Base-by-base conservation (phyloP, 1,140 invertebrate species). In the Melanaphis sacchari region DNA sequence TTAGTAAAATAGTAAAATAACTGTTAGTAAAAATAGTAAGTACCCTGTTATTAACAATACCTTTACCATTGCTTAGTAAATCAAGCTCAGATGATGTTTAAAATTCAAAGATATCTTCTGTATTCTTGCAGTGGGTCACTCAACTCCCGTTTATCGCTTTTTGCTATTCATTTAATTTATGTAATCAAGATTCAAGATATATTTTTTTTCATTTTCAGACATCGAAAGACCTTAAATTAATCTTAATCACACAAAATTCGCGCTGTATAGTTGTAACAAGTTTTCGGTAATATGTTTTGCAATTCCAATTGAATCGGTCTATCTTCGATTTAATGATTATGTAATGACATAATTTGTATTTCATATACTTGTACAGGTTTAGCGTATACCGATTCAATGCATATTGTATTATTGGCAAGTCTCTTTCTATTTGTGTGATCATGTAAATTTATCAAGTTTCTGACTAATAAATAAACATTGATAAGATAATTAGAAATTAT, bases 311-410 rank as follows among this genome's bases (percentile, higher is more conserved):
- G 24, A 66, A 90, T 90, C 38, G 52, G 38, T 4, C 89, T 54
- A 90, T 90, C 54, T 90, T 38, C 15, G 15, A 41, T 41, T 66
- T 18, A 66, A n/a, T 1, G 54, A 24, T 90, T 90, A 41, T 31
- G 89, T n/a, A 90, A 90, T 41, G 38, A 90, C 24, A 90, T 90
- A 66, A 38, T 90, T 90, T 41, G 59, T 41, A 66, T 41, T 31
- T 15, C 54, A 66, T 41, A 41, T 66, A 66, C 31, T 24, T 21
- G 11, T 90, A 66, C 89, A 66, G 49, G 88, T 54, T 89, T 89
- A 18, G 22, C 41, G 31, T 36, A 52, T 38, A 89, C 84, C n/a
- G 43, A 88, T 21, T n/a, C 7, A 15, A 49, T 49, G 18, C 18
- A 2, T 15, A 46, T 22, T 22, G 31, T 21, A 46, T 87, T 76